Evolutionary conservation across 2,797 vertebrate species (phyloP), one percentile per base, ranked within the genome.

Genomic region (Nothura maculosa): DNA sequence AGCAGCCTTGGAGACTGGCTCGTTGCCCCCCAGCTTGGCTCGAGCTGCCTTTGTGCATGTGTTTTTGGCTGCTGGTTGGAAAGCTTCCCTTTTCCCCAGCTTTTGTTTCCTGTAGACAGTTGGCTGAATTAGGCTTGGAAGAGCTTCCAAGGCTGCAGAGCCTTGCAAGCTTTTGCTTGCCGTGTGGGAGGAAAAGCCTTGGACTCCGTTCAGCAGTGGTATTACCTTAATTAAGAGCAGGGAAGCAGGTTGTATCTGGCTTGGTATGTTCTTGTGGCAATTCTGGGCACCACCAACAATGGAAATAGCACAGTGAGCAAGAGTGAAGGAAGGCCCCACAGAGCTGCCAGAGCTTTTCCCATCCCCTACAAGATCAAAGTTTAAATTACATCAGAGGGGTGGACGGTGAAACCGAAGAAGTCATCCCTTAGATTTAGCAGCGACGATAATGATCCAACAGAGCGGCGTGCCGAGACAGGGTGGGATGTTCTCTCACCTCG

Each of bases 401-500:
- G 89, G 92, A 78, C 75, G 83, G 92, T 77, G 85, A 87, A 91
- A 93, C 93, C 76, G 74, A 52, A 81, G 82, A 81, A 58, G 61
- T 93, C 11, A 0, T 22, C 54, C 74, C 74, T 94, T 86, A 75
- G 50, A 88, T 81, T 76, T 63, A 64, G 72, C 77, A 79, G 80
- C 70, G 74, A 2, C 6, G 80, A 12, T 93, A 89, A 85, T 66
- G 86, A 90, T 85, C 87, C 2, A 87, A 74, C 67, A 80, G 67
- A 84, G 30, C 4, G 10, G 72, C 93, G 89, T 93, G 84, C 77
- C 80, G 64, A 84, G 89, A 81, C 3, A 0, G 92, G 93, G 89
- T 79, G 93, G 77, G 85, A 92, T 77, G 93, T 89, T 91, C 81
- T 93, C 87, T 93, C 85, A 86, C 43, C 60, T 67, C 58, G 28